Conservation (phyloP, 2,888 invertebrate species). For the Agrotis puta region DNA sequence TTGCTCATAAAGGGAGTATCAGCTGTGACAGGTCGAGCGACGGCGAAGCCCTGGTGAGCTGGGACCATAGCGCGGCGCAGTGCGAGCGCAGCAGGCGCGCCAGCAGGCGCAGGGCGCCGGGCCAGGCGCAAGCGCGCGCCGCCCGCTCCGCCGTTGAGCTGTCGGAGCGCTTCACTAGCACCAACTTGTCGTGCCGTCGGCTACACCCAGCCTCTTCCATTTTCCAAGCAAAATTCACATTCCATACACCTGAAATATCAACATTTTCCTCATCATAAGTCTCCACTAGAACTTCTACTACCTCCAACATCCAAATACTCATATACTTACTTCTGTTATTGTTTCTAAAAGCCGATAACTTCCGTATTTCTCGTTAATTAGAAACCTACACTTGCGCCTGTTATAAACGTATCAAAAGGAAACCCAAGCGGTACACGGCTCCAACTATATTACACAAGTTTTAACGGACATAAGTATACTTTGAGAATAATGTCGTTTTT, state of each 20-base stretch:
- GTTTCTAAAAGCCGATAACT: slow-evolving; percentile 21
- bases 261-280: slow-evolving; percentile 28
- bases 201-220: slow-evolving; percentile 58
- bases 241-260: slow-evolving; percentile 82
- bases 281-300: slow-evolving; percentile 34
- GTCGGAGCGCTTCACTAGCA: slow-evolving; percentile 49
- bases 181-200: slow-evolving; percentile 59
- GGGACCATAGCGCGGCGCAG: slow-evolving; percentile 57
- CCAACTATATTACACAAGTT: slow-evolving; percentile 34
- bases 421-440: slow-evolving; percentile 56
- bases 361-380: slow-evolving; percentile 18
- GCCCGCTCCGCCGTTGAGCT: slow-evolving; percentile 69
- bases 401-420: slow-evolving; percentile 36
- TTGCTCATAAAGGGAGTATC: slow-evolving; percentile 84
- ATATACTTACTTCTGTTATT: slow-evolving; percentile 45
- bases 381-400: slow-evolving; percentile 18
- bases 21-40: slow-evolving; percentile 41
- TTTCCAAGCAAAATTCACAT: slow-evolving; percentile 75
- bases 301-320: not conserved
- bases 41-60: slow-evolving; percentile 48
- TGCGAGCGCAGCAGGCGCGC: slow-evolving; percentile 67
- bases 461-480: slow-evolving; percentile 16
- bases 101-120: slow-evolving; percentile 71
- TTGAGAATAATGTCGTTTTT: slow-evolving; percentile 4
- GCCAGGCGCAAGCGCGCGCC: slow-evolving; percentile 73